Conservation (phyloP, 92 coral and sea anemone species). For the Heteractis magnifica region DNA sequence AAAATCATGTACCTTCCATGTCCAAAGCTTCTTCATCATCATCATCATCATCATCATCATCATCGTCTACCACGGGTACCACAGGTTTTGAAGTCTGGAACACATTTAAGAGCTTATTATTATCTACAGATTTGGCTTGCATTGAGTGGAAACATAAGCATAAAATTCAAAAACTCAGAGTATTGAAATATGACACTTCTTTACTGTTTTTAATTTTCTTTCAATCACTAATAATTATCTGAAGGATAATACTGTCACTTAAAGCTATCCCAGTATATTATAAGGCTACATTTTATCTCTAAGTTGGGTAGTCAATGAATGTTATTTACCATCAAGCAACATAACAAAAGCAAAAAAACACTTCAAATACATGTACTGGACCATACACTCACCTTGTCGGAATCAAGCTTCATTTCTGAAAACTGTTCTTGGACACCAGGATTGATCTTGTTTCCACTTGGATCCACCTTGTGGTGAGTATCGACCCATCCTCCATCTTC, state of each 20-base stretch:
- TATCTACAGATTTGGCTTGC: no score
- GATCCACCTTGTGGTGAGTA: constrained; percentile 90
- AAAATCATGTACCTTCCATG: constrained; percentile 73
- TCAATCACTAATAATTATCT: no score
- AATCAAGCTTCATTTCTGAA: constrained; percentile 89
- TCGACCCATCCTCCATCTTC: constrained; percentile 99
- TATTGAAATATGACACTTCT: no score
- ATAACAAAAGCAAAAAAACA: not conserved
- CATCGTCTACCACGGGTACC: constrained; percentile 57
- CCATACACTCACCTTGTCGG: constrained; percentile 70
- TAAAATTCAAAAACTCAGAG: not conserved
- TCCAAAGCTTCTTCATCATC: constrained; percentile 97
- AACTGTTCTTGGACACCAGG: constrained; percentile 81
- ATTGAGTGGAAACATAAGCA: not conserved
- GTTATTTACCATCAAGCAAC: not conserved
- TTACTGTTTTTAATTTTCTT: no score
- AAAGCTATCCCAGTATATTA: no score
- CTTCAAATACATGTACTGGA: not conserved
- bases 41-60: constrained; percentile 89
- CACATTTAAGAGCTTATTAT: not conserved
- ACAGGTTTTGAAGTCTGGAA: constrained; percentile 44
- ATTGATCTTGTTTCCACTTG: constrained; percentile 71
- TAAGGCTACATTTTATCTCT: no score
- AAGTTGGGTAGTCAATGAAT: no score
- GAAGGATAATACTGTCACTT: no score